Percentiles rank a stretch among this genome's conserved stretches.
Conservation (phyloP, 2,797 vertebrate species). For the Cossypha dichroa region DNA sequence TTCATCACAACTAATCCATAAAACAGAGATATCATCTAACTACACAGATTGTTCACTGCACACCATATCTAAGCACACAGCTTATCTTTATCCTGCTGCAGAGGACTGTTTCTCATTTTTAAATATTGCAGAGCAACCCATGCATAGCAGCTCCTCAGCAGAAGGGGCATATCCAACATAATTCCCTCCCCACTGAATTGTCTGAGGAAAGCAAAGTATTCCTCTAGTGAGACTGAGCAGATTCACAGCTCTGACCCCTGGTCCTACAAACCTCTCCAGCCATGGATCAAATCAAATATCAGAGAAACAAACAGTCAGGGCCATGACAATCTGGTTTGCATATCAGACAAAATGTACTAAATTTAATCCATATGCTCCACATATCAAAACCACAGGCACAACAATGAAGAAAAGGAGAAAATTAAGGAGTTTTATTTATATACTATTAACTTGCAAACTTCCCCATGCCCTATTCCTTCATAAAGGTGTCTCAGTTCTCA, state of each 20-base stretch:
- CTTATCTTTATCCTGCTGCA: background rate
- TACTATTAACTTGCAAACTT: background rate
- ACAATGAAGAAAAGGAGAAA: background rate
- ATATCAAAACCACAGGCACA: background rate
- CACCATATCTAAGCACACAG: background rate
- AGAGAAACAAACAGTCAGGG: background rate
- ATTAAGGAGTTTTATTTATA: background rate
- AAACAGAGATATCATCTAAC: background rate
- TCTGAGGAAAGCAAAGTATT: background rate
- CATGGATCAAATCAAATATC: background rate
- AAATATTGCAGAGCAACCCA: background rate
- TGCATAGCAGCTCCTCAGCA: background rate
- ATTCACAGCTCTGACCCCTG: background rate
- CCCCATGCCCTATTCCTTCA: background rate
- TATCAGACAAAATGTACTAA: background rate
- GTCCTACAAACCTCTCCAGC: background rate
- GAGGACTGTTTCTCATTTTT: background rate
- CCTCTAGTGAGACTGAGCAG: background rate
- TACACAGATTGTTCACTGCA: background rate
- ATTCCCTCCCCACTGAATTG: background rate
- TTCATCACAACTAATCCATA: background rate
- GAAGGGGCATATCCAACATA: background rate
- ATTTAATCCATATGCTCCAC: background rate
- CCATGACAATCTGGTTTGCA: background rate
- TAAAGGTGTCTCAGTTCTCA: background rate